A percentile compares a stretch with the other conserved stretches of the same genome.
These are phyloP conservation scores for Dreissena polymorpha DNA, from an alignment of 1,140 invertebrate species.

Conservation along the genomic window DNA sequence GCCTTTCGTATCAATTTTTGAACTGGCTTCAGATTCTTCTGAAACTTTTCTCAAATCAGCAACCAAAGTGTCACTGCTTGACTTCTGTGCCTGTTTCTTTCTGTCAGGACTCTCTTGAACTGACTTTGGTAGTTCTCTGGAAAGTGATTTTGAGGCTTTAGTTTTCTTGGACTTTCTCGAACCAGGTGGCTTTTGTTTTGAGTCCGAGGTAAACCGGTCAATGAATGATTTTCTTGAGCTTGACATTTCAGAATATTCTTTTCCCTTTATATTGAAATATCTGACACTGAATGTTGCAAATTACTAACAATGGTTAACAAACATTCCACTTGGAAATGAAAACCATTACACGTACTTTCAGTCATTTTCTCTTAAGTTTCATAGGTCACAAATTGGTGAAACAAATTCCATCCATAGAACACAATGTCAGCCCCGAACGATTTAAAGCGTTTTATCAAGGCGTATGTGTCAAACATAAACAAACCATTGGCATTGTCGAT, in stretches of 20 bases:
- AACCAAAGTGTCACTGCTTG: conserved; percentile 39
- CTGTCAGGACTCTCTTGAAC: neutral
- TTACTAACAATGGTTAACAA: too few species aligned
- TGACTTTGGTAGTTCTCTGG: conserved; percentile 33
- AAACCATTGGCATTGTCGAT: too few species aligned
- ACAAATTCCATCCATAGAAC: too few species aligned
- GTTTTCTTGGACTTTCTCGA: conserved; percentile 31
- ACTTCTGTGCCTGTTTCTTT: conserved; percentile 44
- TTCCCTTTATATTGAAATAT: too few species aligned
- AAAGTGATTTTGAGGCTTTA: conserved; percentile 45
- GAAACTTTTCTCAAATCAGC: neutral
- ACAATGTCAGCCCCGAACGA: too few species aligned
- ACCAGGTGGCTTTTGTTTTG: conserved; percentile 43
- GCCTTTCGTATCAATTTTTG: neutral
- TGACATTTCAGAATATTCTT: conserved; percentile 13
- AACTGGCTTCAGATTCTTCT: neutral
- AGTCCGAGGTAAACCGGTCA: conserved; percentile 43
- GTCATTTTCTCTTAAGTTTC: too few species aligned
- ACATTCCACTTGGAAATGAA: too few species aligned
- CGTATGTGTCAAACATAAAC: too few species aligned
- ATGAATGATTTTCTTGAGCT: conserved; percentile 47
- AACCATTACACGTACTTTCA: too few species aligned
- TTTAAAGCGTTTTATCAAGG: too few species aligned
- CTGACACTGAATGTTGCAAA: too few species aligned
- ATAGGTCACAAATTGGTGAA: too few species aligned